Percentiles rank a stretch among this genome's conserved stretches.
Conservation (phyloP, 1,140 invertebrate genomes). For the Cydia pomonella region DNA sequence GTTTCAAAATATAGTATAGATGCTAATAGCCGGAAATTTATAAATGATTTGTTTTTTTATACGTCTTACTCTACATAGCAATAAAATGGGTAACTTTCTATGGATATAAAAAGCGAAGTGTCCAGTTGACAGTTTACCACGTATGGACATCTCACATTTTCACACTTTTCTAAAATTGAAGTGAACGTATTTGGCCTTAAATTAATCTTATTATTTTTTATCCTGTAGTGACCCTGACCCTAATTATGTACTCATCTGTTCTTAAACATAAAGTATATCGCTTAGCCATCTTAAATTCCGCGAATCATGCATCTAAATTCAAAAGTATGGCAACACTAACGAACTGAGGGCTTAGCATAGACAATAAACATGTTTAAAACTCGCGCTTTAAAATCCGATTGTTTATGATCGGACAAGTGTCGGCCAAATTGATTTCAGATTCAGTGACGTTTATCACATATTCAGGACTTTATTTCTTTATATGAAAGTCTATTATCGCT, state of each 20-base stretch:
- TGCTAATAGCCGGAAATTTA: neutral
- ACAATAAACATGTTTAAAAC: constrained; percentile 31
- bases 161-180: too few species aligned
- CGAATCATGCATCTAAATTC: neutral
- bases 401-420: constrained; percentile 27
- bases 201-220: too few species aligned
- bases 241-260: too few species aligned
- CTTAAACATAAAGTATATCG: neutral
- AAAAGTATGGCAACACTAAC: constrained; percentile 7
- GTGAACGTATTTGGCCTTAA: too few species aligned
- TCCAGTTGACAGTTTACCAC: too few species aligned
- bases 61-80: too few species aligned
- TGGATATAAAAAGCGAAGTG: too few species aligned
- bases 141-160: too few species aligned
- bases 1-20: neutral
- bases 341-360: constrained; percentile 16
- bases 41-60: neutral
- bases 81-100: too few species aligned
- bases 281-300: neutral
- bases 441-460: neutral
- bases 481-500: neutral
- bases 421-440: constrained; percentile 24
- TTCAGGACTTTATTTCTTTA: neutral
- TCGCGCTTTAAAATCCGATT: constrained; percentile 21
- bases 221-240: too few species aligned